Evolutionary conservation across 1,140 invertebrate species (phyloP).

Genomic region (Plectus sambesii): DNA sequence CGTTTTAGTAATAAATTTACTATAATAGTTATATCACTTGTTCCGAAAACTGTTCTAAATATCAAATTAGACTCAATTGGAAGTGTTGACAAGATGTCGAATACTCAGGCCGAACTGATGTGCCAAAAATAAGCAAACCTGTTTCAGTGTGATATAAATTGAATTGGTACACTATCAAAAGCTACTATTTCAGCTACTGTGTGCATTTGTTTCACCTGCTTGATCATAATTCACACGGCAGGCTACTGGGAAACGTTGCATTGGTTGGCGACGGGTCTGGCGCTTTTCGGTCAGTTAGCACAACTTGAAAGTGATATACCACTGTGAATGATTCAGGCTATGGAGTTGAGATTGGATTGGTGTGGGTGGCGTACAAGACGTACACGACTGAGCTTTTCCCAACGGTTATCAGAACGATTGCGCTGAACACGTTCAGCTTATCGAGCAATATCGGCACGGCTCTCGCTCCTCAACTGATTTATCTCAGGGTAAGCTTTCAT

Average conservation of each 20-base stretch:
- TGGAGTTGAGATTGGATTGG: too few species aligned
- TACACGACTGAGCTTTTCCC: conserved; percentile 32
- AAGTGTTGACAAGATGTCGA: too few species aligned
- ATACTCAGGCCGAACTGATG: too few species aligned
- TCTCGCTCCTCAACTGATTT: conserved; percentile 22
- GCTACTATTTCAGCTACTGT: conserved; percentile 19
- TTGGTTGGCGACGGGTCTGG: conserved; percentile 15
- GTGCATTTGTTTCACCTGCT: conserved; percentile 21
- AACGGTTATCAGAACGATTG: conserved; percentile 26
- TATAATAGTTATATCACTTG: too few species aligned
- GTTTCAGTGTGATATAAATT: too few species aligned
- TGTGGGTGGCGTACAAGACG: conserved; percentile 31
- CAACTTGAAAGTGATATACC: too few species aligned
- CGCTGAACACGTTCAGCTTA: conserved; percentile 23
- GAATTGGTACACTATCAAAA: too few species aligned
- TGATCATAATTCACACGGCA: conserved; percentile 26
- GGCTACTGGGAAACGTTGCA: conserved; percentile 2
- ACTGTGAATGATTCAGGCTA: too few species aligned
- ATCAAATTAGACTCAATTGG: too few species aligned
- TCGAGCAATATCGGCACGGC: conserved; percentile 22
- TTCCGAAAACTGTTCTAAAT: too few species aligned
- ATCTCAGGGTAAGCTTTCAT: conserved; percentile 13
- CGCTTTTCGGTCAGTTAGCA: conserved; percentile 21
- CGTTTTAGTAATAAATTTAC: too few species aligned
- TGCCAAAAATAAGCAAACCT: too few species aligned